Base-by-base conservation (phyloP, 2,888 invertebrate genomes). In the Ametastegia equiseti region DNA sequence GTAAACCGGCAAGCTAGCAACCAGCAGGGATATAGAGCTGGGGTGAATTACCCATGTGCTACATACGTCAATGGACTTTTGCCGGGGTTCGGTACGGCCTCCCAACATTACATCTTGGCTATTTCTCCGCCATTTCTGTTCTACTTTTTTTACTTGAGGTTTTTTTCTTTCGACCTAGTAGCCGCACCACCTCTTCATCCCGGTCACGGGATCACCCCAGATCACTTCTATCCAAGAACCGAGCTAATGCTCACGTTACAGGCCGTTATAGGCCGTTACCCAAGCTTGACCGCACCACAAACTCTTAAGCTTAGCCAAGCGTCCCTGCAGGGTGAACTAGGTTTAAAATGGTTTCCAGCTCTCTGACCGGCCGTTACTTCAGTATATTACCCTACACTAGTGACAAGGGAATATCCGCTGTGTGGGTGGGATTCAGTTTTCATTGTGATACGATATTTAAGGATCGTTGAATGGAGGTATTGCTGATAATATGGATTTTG, bases 221-320 rank as follows among this genome's bases (percentile, higher is more conserved):
- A 75, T 75, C 75, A 75, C 75, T 54, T 54, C 75, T 36, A 75
- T 75, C 45, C 75, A 36, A 75, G 50, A 75, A 45, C 57, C 80
- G 73, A 84, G 85, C 83, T 85, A 85, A 84, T 83, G 83, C 83
- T 73, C 83, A 45, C 75, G 75, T 75, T 75, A 75, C 36, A 54
- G 54, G 54, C 36, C 82, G 82, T 85, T 85, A 83, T 81, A 82
- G 82, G 77, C 81, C 79, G 82, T 85, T 83, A 85, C 82, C 82
- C 69, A 82, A 85, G 85, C 84, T 84, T 85, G 84, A 83, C 83
- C 83, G 83, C n/a, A 84, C 81, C 82, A 83, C 80, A 82, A 83
- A 80, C 42, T 42, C 73, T 39, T 54, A 19, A 75, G 75, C 75
- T 75, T 54, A 75, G 75, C 75, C 54, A 75, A 50, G 54, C 75